Conservation (phyloP, 2,797 vertebrate species). For the Semotilus atromaculatus region DNA sequence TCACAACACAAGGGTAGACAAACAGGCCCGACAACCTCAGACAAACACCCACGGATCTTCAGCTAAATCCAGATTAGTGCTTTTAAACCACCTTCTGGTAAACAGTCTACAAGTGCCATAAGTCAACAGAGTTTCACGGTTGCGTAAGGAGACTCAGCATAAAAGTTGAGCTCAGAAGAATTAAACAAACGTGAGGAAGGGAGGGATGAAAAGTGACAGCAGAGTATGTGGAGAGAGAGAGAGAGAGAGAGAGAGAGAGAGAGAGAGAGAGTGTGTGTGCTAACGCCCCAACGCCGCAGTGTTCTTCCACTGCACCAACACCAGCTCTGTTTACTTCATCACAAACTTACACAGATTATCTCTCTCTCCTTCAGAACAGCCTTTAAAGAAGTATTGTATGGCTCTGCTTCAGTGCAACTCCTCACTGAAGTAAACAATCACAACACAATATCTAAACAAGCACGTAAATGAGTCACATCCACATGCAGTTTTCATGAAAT, state of each 20-base stretch:
- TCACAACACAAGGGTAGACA: constrained; percentile 34
- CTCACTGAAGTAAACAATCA: constrained; percentile 16
- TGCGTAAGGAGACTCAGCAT: not conserved
- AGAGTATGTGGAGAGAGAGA: constrained; percentile 66
- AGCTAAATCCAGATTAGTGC: constrained; percentile 1
- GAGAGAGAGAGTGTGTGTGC: constrained; percentile 47
- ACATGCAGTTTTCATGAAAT: not conserved
- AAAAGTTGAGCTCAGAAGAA: not conserved
- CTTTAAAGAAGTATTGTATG: not conserved
- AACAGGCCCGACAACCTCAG: constrained; percentile 10
- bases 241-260: not conserved
- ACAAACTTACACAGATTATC: constrained; percentile 4
- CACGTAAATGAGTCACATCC: not conserved
- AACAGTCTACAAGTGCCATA: constrained; percentile 5
- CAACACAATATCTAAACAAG: constrained; percentile 3
- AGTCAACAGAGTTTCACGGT: not conserved
- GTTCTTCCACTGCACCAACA: constrained; percentile 82
- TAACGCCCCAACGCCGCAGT: constrained; percentile 81
- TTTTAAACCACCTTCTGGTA: not conserved
- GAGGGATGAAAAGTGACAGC: constrained; percentile 68
- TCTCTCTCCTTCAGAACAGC: not conserved
- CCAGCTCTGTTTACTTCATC: constrained; percentile 54
- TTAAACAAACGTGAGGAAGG: constrained; percentile 50
- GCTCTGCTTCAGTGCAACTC: not conserved
- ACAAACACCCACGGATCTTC: not conserved